Percentiles rank a stretch among this genome's conserved stretches.
phyloP scores from a whole-genome alignment of 2,888 invertebrate genomes.

The Beris chalybata region DNA sequence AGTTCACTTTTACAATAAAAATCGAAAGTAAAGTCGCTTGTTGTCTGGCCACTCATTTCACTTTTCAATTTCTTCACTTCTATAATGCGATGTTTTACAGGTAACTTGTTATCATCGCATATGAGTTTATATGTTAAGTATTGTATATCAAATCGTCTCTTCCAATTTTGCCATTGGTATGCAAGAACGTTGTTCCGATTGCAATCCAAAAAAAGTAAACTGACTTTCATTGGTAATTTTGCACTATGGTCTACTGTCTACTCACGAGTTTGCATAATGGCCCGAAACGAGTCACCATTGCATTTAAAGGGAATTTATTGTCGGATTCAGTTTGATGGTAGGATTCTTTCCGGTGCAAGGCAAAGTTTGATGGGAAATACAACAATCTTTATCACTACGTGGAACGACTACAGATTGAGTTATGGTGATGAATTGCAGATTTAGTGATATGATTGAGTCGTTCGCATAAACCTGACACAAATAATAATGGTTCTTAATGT shows the following conservation, averaged over 20 bases:
- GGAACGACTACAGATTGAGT: too few species aligned
- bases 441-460: too few species aligned
- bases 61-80: slow-evolving; percentile 15
- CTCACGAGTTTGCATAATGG: not conserved
- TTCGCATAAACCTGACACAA: too few species aligned
- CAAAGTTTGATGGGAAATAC: too few species aligned
- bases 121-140: not conserved
- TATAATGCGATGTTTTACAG: slow-evolving; percentile 1
- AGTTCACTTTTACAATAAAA: slow-evolving; percentile 20
- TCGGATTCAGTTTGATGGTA: too few species aligned
- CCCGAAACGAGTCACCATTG: not conserved
- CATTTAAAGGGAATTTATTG: not conserved
- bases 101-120: not conserved
- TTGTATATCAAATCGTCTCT: not conserved
- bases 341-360: too few species aligned
- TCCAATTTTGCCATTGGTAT: slow-evolving; percentile 28
- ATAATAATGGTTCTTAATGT: too few species aligned
- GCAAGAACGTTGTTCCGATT: slow-evolving; percentile 34
- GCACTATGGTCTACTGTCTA: slow-evolving; percentile 10
- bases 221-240: slow-evolving; percentile 27
- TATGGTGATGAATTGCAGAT: too few species aligned
- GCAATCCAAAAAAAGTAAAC: slow-evolving; percentile 33
- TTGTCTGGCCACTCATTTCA: too few species aligned
- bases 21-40: slow-evolving; percentile 23
- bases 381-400: too few species aligned